phyloP scores from a whole-genome alignment of 1,140 invertebrate genomes.

The Trypoxylus dichotomus region DNA sequence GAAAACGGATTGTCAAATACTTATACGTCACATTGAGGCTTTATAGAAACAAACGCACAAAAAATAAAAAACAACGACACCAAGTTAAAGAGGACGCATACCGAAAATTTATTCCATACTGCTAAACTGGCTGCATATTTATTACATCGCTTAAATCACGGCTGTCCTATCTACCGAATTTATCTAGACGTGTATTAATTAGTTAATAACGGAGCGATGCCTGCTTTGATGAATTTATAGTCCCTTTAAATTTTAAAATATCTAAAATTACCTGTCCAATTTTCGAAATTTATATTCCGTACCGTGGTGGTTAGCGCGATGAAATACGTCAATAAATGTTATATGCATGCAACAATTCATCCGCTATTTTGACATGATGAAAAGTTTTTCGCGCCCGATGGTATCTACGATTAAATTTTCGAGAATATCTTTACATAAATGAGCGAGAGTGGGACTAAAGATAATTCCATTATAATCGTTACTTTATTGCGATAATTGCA shows the following conservation, averaged over 20 bases:
- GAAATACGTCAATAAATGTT: background rate
- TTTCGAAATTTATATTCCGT: constrained; percentile 16
- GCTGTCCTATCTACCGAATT: constrained; percentile 39
- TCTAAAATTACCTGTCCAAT: constrained; percentile 29
- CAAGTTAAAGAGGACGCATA: constrained; percentile 19
- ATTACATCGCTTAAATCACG: constrained; percentile 41
- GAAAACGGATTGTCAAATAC: background rate
- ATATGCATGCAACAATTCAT: background rate
- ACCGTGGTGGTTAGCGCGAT: background rate
- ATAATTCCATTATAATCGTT: no score
- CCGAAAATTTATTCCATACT: constrained; percentile 38
- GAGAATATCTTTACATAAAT: no score
- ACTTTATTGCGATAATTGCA: no score
- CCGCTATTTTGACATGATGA: background rate
- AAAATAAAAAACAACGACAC: background rate
- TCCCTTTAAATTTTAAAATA: constrained; percentile 27
- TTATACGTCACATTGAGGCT: background rate
- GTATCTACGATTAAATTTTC: background rate
- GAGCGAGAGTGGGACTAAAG: no score
- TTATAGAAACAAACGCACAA: background rate
- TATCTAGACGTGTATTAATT: constrained; percentile 46
- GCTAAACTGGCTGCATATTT: constrained; percentile 39
- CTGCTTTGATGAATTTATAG: constrained; percentile 29
- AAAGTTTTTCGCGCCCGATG: background rate
- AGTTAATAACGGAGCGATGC: constrained; percentile 36